Conservation (phyloP, 2,797 vertebrate species). For the Furcifer pardalis region DNA sequence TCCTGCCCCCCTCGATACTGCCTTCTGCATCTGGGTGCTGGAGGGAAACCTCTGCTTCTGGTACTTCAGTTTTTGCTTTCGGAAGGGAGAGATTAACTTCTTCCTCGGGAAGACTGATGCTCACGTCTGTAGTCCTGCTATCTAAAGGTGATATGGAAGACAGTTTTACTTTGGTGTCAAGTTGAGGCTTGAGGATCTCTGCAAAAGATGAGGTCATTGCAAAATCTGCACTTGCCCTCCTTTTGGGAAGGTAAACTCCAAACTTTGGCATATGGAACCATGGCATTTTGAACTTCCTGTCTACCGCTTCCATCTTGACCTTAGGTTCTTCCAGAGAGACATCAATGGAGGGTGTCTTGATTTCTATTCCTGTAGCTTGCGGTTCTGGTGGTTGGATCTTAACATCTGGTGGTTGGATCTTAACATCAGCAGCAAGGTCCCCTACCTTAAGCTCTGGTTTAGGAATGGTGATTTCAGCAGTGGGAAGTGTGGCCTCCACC, state of each 20-base stretch:
- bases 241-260: no score
- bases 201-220: fast-evolving
- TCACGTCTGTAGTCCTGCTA: neutral
- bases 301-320: no score
- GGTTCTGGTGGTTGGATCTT: no score
- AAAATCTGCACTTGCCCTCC: fast-evolving
- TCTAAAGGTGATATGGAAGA: no score
- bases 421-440: no score
- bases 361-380: no score
- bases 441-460: no score
- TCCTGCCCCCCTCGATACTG: neutral
- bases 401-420: no score
- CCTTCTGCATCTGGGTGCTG: neutral
- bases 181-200: fast-evolving
- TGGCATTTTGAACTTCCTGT: conserved; percentile 51
- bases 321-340: no score
- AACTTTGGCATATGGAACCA: conserved; percentile 60
- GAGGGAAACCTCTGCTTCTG: neutral
- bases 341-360: no score
- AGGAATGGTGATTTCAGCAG: no score
- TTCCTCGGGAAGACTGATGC: conserved; percentile 37
- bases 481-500: no score
- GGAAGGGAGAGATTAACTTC: neutral
- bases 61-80: neutral
- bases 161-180: fast-evolving